phyloP scores from a whole-genome alignment of 2,797 vertebrate genomes.

The Propithecus perrieri region DNA sequence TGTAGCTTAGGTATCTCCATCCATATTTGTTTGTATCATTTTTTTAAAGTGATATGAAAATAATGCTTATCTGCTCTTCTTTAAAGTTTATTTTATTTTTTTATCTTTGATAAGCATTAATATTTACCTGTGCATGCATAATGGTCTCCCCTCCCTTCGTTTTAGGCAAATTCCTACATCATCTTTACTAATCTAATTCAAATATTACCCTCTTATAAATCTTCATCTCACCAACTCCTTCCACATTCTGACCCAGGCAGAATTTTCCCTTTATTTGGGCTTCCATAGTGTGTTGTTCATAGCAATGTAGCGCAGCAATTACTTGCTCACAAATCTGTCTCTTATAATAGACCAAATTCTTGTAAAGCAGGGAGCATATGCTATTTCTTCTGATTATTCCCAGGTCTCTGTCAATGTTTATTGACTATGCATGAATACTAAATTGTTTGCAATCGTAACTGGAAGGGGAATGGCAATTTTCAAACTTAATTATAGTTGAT shows the following conservation, averaged over 20 bases:
- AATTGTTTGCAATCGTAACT: constrained; percentile 20
- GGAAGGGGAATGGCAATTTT: constrained; percentile 31
- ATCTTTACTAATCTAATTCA: neutral
- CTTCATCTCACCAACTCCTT: neutral
- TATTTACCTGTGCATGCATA: neutral
- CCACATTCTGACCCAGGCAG: neutral
- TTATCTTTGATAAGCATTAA: neutral
- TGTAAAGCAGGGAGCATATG: constrained; percentile 23
- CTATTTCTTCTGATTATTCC: constrained; percentile 41
- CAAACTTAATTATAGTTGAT: constrained; percentile 41
- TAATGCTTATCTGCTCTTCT: neutral
- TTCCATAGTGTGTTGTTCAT: neutral
- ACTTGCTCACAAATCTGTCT: constrained; percentile 24
- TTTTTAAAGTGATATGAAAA: neutral
- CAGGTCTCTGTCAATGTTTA: constrained; percentile 41
- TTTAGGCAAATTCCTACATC: neutral
- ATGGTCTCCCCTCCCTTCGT: neutral
- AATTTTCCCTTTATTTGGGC: neutral
- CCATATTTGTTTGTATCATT: neutral
- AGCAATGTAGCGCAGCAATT: neutral
- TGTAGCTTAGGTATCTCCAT: neutral
- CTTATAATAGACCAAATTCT: constrained; percentile 44
- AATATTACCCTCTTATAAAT: neutral
- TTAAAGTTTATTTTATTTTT: neutral
- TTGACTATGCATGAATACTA: constrained; percentile 45